Percentiles rank a stretch among this genome's conserved stretches.
Conservation (phyloP, 2,797 vertebrate species). For the Garrulus glandarius region DNA sequence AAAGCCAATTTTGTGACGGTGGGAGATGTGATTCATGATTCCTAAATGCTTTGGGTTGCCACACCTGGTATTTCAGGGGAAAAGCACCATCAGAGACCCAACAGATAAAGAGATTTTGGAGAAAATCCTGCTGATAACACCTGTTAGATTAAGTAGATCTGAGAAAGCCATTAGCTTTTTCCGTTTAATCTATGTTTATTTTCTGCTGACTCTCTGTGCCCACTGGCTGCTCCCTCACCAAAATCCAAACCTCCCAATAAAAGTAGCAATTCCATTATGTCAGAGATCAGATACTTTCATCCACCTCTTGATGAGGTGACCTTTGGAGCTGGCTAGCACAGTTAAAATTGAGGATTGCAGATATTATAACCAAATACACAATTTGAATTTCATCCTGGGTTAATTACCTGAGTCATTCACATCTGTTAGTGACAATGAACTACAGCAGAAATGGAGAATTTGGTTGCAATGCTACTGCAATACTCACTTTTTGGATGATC, state of each 20-base stretch:
- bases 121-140: not conserved
- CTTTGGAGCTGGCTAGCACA: not conserved
- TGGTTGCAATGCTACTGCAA: not conserved
- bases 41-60: not conserved
- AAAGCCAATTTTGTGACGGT: not conserved
- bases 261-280: not conserved
- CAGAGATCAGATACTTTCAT: not conserved
- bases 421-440: not conserved
- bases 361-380: not conserved
- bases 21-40: not conserved
- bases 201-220: not conserved
- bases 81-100: not conserved
- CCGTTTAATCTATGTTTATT: not conserved
- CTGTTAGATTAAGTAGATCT: not conserved
- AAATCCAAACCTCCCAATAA: not conserved
- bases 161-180: not conserved
- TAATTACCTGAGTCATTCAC: not conserved
- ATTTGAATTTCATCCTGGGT: not conserved
- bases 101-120: not conserved
- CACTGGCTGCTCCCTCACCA: not conserved
- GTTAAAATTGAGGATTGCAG: not conserved
- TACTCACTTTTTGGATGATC: not conserved
- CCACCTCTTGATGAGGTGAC: not conserved
- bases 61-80: rapidly evolving
- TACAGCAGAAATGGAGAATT: not conserved